These are phyloP conservation scores for Calcarius lapponicus DNA, from an alignment of 2,797 vertebrate genomes.

Conservation along the genomic window DNA sequence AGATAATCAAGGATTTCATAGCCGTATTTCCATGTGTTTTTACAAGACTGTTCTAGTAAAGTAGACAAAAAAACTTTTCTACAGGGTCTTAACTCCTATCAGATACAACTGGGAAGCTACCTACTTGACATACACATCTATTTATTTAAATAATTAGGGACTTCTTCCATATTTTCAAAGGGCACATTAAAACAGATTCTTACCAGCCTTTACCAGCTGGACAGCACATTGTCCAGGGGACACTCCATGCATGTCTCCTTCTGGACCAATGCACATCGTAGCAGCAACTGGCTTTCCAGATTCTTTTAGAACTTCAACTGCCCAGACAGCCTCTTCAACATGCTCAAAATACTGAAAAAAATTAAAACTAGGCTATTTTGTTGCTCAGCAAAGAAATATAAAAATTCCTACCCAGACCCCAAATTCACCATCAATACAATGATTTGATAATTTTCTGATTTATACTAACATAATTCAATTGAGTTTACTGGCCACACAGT, in stretches of 20 bases:
- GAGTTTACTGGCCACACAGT: background rate
- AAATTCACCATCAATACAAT: background rate
- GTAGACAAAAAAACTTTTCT: background rate
- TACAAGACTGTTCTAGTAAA: background rate
- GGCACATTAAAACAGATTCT: background rate
- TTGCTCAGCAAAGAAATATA: background rate
- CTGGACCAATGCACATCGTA: slow-evolving; percentile 90
- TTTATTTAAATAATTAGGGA: background rate
- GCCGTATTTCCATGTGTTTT: background rate
- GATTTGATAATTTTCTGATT: background rate
- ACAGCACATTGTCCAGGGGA: slow-evolving; percentile 89
- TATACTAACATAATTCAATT: background rate
- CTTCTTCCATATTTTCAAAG: background rate
- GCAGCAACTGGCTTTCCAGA: slow-evolving; percentile 89
- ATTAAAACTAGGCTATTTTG: background rate
- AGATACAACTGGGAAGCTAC: background rate
- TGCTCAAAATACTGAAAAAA: slow-evolving; percentile 94
- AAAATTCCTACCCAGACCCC: background rate
- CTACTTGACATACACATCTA: background rate
- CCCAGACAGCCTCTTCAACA: slow-evolving; percentile 96
- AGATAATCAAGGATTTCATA: background rate
- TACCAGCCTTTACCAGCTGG: slow-evolving; percentile 90
- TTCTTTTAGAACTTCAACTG: slow-evolving; percentile 88
- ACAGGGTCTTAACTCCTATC: background rate
- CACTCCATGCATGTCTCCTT: slow-evolving; percentile 90